Conservation (phyloP, 2,888 invertebrate species). For the Aelia acuminata region DNA sequence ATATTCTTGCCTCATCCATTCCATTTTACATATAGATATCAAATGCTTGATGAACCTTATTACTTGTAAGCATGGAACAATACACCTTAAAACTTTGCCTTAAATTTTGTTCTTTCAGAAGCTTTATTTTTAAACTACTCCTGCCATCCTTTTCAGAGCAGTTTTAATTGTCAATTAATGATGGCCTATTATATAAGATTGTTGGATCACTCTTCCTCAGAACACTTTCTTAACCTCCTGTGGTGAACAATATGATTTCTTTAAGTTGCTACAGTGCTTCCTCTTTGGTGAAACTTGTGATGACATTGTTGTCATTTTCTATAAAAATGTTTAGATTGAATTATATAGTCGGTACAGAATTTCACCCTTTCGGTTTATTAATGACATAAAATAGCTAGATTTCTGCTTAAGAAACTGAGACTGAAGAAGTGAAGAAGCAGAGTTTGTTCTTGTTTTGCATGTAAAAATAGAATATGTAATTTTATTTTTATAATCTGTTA, state of each 20-base stretch:
- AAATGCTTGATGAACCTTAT: not conserved
- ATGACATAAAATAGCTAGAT: too few species aligned
- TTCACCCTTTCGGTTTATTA: too few species aligned
- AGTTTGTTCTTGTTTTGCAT: too few species aligned
- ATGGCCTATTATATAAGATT: not conserved
- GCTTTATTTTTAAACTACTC: not conserved
- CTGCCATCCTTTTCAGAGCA: not conserved
- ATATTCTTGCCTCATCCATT: too few species aligned
- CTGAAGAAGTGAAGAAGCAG: too few species aligned
- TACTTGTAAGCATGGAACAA: not conserved
- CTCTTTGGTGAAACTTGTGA: not conserved
- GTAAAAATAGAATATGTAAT: too few species aligned
- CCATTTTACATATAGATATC: too few species aligned
- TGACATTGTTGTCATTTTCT: not conserved
- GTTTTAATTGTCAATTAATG: not conserved
- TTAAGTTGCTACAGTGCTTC: not conserved
- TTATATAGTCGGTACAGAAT: not conserved
- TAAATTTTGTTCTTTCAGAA: not conserved
- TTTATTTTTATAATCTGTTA: too few species aligned
- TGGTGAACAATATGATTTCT: slow-evolving; percentile 9
- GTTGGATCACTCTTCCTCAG: not conserved
- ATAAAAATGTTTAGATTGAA: not conserved
- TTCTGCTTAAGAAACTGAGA: too few species aligned
- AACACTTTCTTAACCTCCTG: slow-evolving; percentile 14
- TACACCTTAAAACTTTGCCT: not conserved